Conservation (phyloP, 2,888 invertebrate genomes). For the Cacoxenus indagator region DNA sequence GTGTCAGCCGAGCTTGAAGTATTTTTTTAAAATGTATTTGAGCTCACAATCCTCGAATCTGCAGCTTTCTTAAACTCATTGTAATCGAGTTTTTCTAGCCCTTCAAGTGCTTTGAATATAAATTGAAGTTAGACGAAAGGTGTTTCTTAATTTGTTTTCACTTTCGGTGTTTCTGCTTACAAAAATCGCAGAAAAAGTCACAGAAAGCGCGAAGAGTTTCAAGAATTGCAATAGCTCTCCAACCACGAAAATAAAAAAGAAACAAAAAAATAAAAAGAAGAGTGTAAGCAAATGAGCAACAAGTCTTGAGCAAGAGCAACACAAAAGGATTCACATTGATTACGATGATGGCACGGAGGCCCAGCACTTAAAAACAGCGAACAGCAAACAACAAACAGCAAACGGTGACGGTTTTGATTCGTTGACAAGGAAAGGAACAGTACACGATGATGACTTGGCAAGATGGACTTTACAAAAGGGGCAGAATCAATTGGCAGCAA, state of each 20-base stretch:
- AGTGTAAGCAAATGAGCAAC: slow-evolving; percentile 54
- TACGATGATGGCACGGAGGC: too few species aligned
- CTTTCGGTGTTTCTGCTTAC: background rate
- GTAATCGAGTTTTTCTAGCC: too few species aligned
- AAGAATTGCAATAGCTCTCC: slow-evolving; percentile 61
- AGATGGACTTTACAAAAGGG: background rate
- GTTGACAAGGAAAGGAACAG: background rate
- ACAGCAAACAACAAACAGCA: background rate
- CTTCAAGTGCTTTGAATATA: too few species aligned
- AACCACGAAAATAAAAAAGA: too few species aligned
- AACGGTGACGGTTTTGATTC: background rate
- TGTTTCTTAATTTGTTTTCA: background rate
- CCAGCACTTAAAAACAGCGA: too few species aligned
- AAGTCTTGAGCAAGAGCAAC: slow-evolving; percentile 25
- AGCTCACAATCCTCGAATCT: too few species aligned
- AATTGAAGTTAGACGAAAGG: background rate
- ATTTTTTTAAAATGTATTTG: too few species aligned
- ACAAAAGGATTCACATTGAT: slow-evolving; percentile 26
- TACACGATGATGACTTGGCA: slow-evolving; percentile 7
- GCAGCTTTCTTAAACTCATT: too few species aligned
- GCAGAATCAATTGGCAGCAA: background rate
- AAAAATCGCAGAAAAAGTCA: background rate
- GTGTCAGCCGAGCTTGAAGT: too few species aligned
- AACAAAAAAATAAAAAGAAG: too few species aligned
- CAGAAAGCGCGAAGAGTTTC: slow-evolving; percentile 21